Evolutionary conservation across 1,140 invertebrate genomes (phyloP).

Genomic region (Musca vetustissima): DNA sequence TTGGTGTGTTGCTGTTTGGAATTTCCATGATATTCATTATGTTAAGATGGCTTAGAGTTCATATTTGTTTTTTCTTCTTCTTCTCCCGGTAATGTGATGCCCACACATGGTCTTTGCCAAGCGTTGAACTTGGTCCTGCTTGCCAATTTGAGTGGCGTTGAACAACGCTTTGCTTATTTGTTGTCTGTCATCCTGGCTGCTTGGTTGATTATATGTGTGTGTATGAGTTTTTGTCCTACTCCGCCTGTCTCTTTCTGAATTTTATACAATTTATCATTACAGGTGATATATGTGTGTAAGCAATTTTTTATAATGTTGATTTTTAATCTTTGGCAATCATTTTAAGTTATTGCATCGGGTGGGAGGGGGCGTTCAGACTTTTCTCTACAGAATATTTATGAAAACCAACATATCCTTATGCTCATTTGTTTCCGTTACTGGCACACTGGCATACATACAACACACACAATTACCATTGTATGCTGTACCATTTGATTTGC

Average conservation of each 20-base stretch:
- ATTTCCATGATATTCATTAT: too few species aligned
- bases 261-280: constrained; percentile 51
- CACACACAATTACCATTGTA: too few species aligned
- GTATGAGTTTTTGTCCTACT: too few species aligned
- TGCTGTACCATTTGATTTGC: too few species aligned
- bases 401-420: too few species aligned
- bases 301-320: constrained; percentile 51
- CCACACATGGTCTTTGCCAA: neutral
- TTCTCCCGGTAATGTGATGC: neutral
- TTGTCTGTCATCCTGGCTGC: neutral
- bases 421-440: neutral
- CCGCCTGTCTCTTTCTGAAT: constrained; percentile 32
- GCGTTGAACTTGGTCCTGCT: too few species aligned
- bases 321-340: constrained; percentile 55
- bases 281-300: constrained; percentile 33
- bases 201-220: too few species aligned
- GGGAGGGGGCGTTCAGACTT: neutral
- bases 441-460: too few species aligned
- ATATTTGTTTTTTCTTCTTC: constrained; percentile 9
- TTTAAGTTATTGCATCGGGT: constrained; percentile 25
- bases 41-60: constrained; percentile 13
- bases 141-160: too few species aligned
- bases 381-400: too few species aligned
- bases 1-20: too few species aligned
- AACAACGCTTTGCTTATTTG: neutral